Evolutionary conservation across 2,113 vertebrate species (phyloP).

Genomic region (Eulacestoma nigropectus): DNA sequence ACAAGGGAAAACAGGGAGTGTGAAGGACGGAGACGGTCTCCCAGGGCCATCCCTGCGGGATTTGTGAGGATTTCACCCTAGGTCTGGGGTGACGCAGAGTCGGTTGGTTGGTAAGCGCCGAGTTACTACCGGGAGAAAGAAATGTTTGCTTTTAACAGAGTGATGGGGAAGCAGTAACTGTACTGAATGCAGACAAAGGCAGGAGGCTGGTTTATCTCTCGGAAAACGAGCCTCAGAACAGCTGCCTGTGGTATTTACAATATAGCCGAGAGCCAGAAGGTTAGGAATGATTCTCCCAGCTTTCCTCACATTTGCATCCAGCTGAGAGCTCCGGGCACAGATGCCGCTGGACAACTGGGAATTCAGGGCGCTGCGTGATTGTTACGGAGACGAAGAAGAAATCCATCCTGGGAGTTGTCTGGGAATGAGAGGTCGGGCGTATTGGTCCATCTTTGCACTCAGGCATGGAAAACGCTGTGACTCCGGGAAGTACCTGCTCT

Average conservation of each 20-base stretch:
- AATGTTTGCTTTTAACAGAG: background rate
- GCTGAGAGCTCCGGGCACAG: background rate
- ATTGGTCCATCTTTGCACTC: rapidly evolving
- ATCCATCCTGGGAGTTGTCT: background rate
- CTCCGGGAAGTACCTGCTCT: background rate
- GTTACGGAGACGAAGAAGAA: background rate
- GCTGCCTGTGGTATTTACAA: background rate
- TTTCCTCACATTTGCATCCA: background rate
- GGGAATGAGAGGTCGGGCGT: background rate
- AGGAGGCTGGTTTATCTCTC: background rate
- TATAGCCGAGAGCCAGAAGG: background rate
- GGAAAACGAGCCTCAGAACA: background rate
- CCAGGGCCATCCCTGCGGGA: background rate
- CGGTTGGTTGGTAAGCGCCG: background rate
- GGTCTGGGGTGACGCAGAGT: background rate
- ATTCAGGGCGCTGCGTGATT: background rate
- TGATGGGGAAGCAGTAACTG: background rate
- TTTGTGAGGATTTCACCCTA: background rate
- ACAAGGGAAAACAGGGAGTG: background rate
- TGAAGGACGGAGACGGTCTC: rapidly evolving
- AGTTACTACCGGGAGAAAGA: background rate
- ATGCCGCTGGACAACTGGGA: rapidly evolving
- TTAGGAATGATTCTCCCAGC: background rate
- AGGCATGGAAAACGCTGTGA: background rate
- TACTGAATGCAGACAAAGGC: background rate